Evolutionary conservation across 2,113 vertebrate species (phyloP), one percentile per base, ranked within the genome.

Genomic region (Telmatochromis sp.): DNA sequence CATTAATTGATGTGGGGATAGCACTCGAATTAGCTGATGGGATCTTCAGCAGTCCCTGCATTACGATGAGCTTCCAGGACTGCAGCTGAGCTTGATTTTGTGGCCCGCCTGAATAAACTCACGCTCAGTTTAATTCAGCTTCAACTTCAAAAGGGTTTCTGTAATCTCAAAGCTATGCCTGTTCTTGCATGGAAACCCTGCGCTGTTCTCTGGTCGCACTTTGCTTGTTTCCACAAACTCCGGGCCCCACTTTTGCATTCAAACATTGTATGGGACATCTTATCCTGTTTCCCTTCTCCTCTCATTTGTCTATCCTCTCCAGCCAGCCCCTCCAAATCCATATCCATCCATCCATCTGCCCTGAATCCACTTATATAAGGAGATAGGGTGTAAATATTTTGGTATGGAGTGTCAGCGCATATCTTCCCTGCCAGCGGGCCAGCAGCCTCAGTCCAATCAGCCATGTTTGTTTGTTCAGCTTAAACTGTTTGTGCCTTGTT

Each of bases 351-450:
- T 91, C 92, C 86, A 92, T 90, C 91, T 90, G 75, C 89, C 90
- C 89, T 19, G 85, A 92, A 94, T 94, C 90, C 93, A 91, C 94
- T 95, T 94, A 94, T 92, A 93, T 93, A 95, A 95, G 90, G 55
- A 93, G 92, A 94, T 93, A 88, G 87, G 94, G 93, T 96, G 95
- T 95, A 94, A 96, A 96, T 96, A 96, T 96, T 95, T 92, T 94
- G 93, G 84, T 87, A 87, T 84, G 86, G 71, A 87, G 91, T 93
- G 92, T 93, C 91, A 75, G 90, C 63, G 84, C 91, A 40, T 94
- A 91, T 95, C 92, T 93, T 53, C 82, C 60, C 73, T 4, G 37
- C 90, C 89, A 91, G 83, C 87, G 83, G 80, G 80, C 80, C 33
- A n/a, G 80, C 83, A 87, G 86, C 91, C 92, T 84, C 89, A 35